These are phyloP conservation scores for Hydrolagus colliei DNA, from an alignment of 2,797 vertebrate species.

Conservation along the genomic window DNA sequence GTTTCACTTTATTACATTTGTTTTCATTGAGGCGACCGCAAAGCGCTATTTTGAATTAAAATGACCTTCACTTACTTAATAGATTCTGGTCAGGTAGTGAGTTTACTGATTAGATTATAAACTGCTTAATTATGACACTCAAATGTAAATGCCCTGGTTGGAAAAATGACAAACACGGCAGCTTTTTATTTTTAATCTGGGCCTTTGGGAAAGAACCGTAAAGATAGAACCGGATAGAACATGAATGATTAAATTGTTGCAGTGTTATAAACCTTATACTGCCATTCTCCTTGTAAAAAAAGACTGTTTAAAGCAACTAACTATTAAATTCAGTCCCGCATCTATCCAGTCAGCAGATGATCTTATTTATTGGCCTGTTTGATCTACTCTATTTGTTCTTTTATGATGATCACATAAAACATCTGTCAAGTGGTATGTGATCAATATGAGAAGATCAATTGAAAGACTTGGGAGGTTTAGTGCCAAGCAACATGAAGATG, in stretches of 20 bases:
- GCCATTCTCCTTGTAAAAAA: neutral
- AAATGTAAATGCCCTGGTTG: conserved; percentile 6
- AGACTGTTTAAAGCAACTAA: neutral
- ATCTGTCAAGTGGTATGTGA: neutral
- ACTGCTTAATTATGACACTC: conserved; percentile 9
- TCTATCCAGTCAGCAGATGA: neutral
- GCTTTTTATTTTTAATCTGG: neutral
- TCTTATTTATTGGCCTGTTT: neutral
- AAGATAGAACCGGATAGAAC: neutral
- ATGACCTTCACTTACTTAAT: conserved; percentile 12
- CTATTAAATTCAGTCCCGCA: neutral
- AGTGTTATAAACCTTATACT: neutral
- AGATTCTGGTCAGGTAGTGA: conserved; percentile 8
- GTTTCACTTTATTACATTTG: neutral
- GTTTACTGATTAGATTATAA: conserved; percentile 22
- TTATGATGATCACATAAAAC: neutral
- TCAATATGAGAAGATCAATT: neutral
- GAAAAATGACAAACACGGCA: neutral
- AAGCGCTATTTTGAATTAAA: neutral
- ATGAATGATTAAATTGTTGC: neutral
- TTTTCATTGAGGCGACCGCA: neutral
- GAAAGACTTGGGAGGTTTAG: neutral
- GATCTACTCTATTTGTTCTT: neutral
- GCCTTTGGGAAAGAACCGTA: neutral
- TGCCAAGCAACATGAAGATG: neutral